Conservation (phyloP, 2,113 vertebrate genomes). For the Malurus melanocephalus region DNA sequence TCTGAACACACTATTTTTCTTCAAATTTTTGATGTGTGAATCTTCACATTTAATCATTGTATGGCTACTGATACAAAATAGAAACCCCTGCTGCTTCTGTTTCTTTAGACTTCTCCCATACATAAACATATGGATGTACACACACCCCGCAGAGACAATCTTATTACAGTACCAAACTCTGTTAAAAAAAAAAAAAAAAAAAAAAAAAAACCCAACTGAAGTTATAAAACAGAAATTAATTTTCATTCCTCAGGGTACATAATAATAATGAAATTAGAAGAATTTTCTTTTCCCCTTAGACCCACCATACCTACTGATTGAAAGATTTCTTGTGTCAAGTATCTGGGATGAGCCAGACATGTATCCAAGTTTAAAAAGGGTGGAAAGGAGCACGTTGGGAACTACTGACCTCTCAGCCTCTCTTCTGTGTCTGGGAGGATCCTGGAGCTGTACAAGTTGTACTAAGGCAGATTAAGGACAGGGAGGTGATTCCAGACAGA, state of each 20-base stretch:
- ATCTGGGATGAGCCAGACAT: neutral
- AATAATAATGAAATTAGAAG: neutral
- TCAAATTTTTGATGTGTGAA: neutral
- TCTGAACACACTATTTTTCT: constrained; percentile 6
- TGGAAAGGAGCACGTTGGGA: neutral
- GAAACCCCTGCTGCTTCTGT: neutral
- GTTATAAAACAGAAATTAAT: neutral
- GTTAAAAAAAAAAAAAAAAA: neutral
- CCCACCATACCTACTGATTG: neutral
- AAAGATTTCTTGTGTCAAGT: neutral
- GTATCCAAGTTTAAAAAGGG: neutral
- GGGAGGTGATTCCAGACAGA: neutral
- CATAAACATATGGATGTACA: neutral
- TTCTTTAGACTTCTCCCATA: neutral
- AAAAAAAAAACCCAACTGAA: neutral
- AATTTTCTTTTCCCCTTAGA: neutral
- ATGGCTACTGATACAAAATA: neutral
- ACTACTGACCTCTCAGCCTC: neutral
- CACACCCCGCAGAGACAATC: neutral
- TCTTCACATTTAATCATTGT: neutral
- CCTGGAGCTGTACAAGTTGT: neutral
- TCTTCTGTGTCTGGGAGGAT: neutral
- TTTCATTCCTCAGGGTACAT: neutral
- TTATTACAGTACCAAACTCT: neutral
- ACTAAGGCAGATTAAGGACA: neutral